phyloP scores from a whole-genome alignment of 2,113 vertebrate species.

The Leucoraja erinaceus region DNA sequence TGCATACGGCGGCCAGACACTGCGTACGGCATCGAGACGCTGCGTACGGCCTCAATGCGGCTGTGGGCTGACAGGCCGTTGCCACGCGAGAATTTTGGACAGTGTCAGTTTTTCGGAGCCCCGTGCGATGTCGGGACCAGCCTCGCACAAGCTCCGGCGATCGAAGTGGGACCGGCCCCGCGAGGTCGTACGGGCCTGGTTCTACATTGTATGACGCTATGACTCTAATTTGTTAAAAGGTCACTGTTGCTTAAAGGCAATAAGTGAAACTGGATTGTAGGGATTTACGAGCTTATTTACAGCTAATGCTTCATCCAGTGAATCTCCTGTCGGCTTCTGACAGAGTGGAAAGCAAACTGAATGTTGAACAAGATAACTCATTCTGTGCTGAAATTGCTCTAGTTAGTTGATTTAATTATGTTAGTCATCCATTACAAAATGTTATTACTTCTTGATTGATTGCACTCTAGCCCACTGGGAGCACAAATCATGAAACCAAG shows the following conservation, averaged over 20 bases:
- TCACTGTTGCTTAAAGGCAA: neutral
- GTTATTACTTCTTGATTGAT: neutral
- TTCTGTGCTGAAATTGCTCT: neutral
- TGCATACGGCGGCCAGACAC: no score
- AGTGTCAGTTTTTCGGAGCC: no score
- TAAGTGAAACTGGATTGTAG: neutral
- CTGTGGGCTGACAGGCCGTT: no score
- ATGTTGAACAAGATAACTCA: neutral
- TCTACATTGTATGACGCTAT: no score
- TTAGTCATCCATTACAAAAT: neutral
- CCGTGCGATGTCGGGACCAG: no score
- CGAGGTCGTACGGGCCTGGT: no score
- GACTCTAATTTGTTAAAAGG: neutral
- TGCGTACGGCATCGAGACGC: no score
- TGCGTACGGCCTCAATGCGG: no score
- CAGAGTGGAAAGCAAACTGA: neutral
- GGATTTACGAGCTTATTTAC: slow-evolving; percentile 27
- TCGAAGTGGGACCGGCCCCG: no score
- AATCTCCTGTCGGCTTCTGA: neutral
- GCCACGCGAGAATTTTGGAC: no score
- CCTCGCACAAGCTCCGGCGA: no score
- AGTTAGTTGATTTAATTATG: neutral
- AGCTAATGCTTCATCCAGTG: neutral
- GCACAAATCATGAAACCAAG: neutral
- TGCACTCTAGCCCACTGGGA: neutral